Conservation (phyloP, 2,113 vertebrate species). For the human (Homo sapiens) region DNA sequence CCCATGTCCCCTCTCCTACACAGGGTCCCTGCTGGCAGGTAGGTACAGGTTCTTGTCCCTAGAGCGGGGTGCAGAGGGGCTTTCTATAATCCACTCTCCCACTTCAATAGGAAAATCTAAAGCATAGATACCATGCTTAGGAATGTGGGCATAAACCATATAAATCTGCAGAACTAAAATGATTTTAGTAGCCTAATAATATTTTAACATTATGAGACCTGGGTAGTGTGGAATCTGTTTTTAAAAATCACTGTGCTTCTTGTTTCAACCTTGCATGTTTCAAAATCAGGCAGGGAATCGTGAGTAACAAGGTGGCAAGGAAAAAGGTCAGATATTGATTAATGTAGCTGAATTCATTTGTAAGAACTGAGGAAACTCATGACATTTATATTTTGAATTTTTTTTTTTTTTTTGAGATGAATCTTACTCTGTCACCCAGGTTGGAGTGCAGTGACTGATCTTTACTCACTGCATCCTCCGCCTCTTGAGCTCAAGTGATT, state of each 20-base stretch:
- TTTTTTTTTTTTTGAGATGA: too few species aligned
- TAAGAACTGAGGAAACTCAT: not conserved
- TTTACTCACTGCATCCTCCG: too few species aligned
- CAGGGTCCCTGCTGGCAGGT: not conserved
- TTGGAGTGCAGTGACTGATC: too few species aligned
- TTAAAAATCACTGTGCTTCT: not conserved
- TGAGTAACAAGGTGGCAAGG: not conserved
- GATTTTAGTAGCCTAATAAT: not conserved
- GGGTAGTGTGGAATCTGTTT: too few species aligned
- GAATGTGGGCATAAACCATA: not conserved
- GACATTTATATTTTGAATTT: not conserved
- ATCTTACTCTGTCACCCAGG: too few species aligned
- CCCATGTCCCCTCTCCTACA: not conserved
- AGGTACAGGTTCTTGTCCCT: not conserved
- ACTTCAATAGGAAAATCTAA: not conserved
- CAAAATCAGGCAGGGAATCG: not conserved
- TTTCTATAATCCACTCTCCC: not conserved
- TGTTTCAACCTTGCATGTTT: not conserved
- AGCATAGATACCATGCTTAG: not conserved
- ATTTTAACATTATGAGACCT: not conserved
- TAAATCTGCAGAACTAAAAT: not conserved
- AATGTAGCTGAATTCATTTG: not conserved
- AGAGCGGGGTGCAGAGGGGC: too few species aligned
- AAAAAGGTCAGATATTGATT: not conserved
- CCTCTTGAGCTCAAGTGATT: too few species aligned